phyloP scores from a whole-genome alignment of 2,113 vertebrate species.

The Rhizomys pruinosus region DNA sequence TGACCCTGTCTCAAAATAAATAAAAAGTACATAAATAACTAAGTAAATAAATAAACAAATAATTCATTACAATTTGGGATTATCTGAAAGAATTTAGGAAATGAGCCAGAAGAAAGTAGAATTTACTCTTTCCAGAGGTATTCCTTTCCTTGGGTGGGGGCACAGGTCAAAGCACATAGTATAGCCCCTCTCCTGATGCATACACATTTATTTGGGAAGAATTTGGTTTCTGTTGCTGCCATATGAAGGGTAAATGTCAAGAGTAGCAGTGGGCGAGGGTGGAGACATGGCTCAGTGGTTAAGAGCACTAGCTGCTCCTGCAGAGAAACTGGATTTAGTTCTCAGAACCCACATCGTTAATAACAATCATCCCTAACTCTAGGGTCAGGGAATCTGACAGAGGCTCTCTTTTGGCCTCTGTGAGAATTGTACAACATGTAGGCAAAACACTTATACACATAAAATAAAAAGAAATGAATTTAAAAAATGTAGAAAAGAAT shows the following conservation, averaged over 20 bases:
- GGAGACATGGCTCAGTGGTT: too few species aligned
- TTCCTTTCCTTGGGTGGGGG: background rate
- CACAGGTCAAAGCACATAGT: background rate
- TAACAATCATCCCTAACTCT: too few species aligned
- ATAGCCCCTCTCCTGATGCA: background rate
- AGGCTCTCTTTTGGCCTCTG: too few species aligned
- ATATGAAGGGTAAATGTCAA: background rate
- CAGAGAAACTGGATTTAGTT: too few species aligned
- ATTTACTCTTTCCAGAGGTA: background rate
- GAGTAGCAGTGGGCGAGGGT: background rate
- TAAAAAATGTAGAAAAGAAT: background rate
- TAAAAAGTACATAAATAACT: background rate
- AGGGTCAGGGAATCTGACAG: too few species aligned
- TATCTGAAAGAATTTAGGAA: slow-evolving; percentile 28
- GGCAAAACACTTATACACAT: too few species aligned
- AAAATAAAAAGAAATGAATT: too few species aligned
- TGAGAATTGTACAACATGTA: too few species aligned
- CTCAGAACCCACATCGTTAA: too few species aligned
- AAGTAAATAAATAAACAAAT: background rate
- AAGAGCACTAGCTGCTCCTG: too few species aligned
- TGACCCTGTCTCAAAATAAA: background rate
- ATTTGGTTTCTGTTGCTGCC: slow-evolving; percentile 28
- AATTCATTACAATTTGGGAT: background rate
- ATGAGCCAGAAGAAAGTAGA: background rate
- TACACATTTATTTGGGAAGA: background rate